Evolutionary conservation across 2,797 vertebrate genomes (phyloP).

Genomic region (Ispidina lecontei): DNA sequence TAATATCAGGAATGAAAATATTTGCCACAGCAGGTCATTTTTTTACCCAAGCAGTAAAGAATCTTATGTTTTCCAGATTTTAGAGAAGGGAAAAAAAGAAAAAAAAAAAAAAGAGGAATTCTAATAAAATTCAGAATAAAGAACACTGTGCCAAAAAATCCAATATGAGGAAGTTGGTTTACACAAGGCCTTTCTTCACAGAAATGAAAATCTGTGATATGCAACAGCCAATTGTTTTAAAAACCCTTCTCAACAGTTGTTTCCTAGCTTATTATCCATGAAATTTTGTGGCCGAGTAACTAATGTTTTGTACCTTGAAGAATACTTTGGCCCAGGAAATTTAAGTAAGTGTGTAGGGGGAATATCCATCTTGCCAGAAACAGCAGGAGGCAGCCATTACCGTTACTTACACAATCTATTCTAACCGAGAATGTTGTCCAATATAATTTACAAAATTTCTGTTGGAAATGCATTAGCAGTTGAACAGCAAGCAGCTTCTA

Average conservation of each 20-base stretch:
- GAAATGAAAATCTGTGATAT: not conserved
- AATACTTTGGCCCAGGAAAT: conserved; percentile 16
- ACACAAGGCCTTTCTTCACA: not conserved
- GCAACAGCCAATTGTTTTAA: not conserved
- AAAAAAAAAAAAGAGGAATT: not conserved
- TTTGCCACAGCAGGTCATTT: not conserved
- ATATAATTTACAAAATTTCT: conserved; percentile 82
- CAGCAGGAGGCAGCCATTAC: conserved; percentile 73
- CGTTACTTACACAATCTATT: conserved; percentile 70
- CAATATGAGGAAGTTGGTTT: not conserved
- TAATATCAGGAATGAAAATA: not conserved
- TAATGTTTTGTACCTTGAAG: conserved; percentile 1
- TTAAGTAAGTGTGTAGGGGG: not conserved
- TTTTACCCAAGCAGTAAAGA: not conserved
- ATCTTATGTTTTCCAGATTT: not conserved
- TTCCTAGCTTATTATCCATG: not conserved
- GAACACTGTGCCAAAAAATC: not conserved
- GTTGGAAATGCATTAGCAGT: conserved; percentile 79
- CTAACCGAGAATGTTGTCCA: conserved; percentile 77
- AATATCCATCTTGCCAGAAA: conserved; percentile 43
- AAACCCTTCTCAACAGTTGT: not conserved
- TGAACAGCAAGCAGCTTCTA: conserved; percentile 72
- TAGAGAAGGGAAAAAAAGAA: not conserved
- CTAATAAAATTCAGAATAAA: not conserved
- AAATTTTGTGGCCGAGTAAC: not conserved